Evolutionary conservation across 2,888 invertebrate species (phyloP), one percentile per base, ranked within the genome.

Genomic region (Pachycephus smyrnensis): DNA sequence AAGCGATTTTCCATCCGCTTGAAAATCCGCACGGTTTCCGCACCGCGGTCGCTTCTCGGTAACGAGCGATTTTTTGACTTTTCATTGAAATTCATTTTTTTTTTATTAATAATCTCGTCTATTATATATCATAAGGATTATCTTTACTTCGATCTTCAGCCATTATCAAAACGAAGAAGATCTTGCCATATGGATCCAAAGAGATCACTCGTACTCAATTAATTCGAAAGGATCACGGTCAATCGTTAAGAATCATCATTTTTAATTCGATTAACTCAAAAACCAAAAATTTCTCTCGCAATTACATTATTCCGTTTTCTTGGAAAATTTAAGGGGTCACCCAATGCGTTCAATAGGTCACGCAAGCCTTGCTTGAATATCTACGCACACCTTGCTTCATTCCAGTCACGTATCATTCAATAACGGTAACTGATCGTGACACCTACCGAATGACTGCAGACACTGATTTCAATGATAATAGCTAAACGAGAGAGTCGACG

Each of bases 291-390:
- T 55, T 55, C 15, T 15, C 40, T 55, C 4, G 23, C 15, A 55
- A 23, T 23, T 23, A 6, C 9, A 55, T 55, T 55, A 15, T 55
- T 55, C 15, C 40, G 15, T 23, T 23, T 55, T 55, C 1, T 4
- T 9, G 15, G 2, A 11, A 33, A 33, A 71, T 30, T 40, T 73
- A 75, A 75, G 69, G 71, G 40, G 36, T 23, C 71, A 55, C 40
- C 31, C 71, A 71, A 12, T 32, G 71, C 71, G 71, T 71, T 78
- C 71, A 78, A 75, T 78, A 32, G 78, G 76, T 78, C 78, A 78
- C 68, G 68, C 9, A 55, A 55, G 23, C 15, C 23, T 55, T 23
- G 15, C 40, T 55, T 55, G 23, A 55, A 23, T 55, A 55, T 55
- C 40, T 55, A 55, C 40, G 23, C 4, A 55, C 23, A 23, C 40